Percentiles rank a stretch among this genome's conserved stretches.
Conservation (phyloP, 2,797 vertebrate genomes). For the Trachops cirrhosus region DNA sequence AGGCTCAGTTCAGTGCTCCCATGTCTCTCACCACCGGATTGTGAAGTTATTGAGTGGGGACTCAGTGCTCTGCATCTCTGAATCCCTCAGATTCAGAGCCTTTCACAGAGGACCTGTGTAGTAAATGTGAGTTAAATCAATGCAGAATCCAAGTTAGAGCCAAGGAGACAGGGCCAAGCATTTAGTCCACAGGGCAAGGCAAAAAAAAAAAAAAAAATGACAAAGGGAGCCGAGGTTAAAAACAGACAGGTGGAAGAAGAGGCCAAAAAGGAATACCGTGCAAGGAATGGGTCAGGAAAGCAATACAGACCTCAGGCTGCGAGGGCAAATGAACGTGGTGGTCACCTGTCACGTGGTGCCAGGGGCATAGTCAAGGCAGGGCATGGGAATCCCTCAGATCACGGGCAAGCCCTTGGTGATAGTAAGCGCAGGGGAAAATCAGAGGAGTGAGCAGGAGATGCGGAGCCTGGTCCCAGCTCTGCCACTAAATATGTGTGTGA, state of each 20-base stretch:
- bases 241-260: not conserved
- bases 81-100: not conserved
- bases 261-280: rapidly evolving
- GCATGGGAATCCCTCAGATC: not conserved
- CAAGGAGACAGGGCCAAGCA: not conserved
- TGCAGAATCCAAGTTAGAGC: not conserved
- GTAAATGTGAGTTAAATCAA: not conserved
- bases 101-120: not conserved
- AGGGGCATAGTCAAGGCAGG: not conserved
- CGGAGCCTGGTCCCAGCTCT: not conserved
- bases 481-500: not conserved
- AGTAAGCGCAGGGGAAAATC: not conserved
- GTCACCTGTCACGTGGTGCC: not conserved
- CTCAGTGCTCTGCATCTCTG: not conserved
- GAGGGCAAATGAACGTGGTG: not conserved
- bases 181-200: not conserved
- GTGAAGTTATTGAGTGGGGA: not conserved
- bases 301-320: not conserved
- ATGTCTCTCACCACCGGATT: not conserved
- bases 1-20: not conserved
- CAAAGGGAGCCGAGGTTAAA: not conserved
- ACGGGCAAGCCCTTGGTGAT: not conserved
- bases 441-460: not conserved
- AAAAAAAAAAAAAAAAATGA: not conserved
- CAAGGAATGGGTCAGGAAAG: not conserved